Percentiles rank a stretch among this genome's conserved stretches.
These are phyloP conservation scores for Epinephelus moara DNA, from an alignment of 2,113 vertebrate species.

Conservation along the genomic window DNA sequence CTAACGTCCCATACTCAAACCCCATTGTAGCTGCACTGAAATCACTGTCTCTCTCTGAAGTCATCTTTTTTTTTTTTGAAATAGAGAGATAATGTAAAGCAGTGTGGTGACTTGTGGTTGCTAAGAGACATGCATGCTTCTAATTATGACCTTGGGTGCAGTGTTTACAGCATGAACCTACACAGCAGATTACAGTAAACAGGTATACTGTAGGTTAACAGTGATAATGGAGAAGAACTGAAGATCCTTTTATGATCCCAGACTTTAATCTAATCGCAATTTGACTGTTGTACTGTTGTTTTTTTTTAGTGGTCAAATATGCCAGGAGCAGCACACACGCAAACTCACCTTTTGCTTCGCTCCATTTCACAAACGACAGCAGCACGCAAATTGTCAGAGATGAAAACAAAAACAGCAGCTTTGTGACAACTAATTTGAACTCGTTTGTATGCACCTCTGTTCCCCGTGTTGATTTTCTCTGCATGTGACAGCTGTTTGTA, in stretches of 20 bases:
- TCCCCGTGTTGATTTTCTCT: conserved; percentile 51
- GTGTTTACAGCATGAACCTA: not conserved
- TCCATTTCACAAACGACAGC: conserved; percentile 36
- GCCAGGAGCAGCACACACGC: not conserved
- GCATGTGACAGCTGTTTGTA: conserved; percentile 68
- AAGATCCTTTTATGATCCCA: not conserved
- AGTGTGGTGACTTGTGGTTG: not conserved
- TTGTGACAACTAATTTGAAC: conserved; percentile 68
- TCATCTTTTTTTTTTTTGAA: not conserved
- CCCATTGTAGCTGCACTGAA: not conserved
- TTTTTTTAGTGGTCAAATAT: not conserved
- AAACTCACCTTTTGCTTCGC: conserved; percentile 16
- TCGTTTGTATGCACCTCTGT: conserved; percentile 58
- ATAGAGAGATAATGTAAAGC: not conserved
- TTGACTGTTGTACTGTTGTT: not conserved
- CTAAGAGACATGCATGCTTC: not conserved
- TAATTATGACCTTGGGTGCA: not conserved
- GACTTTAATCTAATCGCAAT: conserved; percentile 10
- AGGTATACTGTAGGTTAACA: not conserved
- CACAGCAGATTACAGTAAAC: not conserved
- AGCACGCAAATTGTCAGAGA: conserved; percentile 48
- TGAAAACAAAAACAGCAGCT: conserved; percentile 67
- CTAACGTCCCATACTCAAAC: not conserved
- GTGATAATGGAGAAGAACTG: not conserved
- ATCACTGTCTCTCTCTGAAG: not conserved